These are phyloP conservation scores for Epinotia bilunana DNA, from an alignment of 2,888 invertebrate species.

Conservation along the genomic window DNA sequence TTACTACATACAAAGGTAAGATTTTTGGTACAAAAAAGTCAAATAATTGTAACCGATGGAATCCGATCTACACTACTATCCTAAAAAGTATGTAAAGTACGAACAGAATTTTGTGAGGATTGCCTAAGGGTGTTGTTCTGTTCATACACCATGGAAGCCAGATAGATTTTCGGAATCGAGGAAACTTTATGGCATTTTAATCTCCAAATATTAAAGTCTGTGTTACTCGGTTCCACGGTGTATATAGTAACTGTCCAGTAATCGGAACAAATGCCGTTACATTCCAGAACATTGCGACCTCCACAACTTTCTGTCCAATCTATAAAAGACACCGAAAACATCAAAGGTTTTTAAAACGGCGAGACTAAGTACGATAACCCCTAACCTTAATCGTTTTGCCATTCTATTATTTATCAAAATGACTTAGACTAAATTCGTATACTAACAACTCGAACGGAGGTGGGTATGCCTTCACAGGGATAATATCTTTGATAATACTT, in stretches of 20 bases:
- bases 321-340: slow-evolving; percentile 9
- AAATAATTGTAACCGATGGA: slow-evolving; percentile 5
- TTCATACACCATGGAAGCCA: too few species aligned
- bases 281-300: not conserved
- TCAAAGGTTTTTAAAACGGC: slow-evolving; percentile 25
- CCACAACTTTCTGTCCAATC: not conserved
- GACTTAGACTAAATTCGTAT: slow-evolving; percentile 51
- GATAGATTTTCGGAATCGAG: too few species aligned
- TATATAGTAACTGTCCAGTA: too few species aligned
- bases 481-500: slow-evolving; percentile 38
- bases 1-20: too few species aligned
- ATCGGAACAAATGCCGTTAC: not conserved
- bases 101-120: not conserved
- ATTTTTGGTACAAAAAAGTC: not conserved
- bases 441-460: slow-evolving; percentile 53
- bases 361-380: slow-evolving; percentile 27
- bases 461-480: slow-evolving; percentile 46
- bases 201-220: too few species aligned
- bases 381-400: not conserved
- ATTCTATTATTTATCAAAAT: slow-evolving; percentile 18
- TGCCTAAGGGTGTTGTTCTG: not conserved
- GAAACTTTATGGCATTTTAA: too few species aligned
- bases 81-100: not conserved
- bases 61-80: slow-evolving; percentile 7
- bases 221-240: too few species aligned